Base-by-base conservation (phyloP, 2,888 invertebrate genomes). In the Pseudeuparius sepicola region DNA sequence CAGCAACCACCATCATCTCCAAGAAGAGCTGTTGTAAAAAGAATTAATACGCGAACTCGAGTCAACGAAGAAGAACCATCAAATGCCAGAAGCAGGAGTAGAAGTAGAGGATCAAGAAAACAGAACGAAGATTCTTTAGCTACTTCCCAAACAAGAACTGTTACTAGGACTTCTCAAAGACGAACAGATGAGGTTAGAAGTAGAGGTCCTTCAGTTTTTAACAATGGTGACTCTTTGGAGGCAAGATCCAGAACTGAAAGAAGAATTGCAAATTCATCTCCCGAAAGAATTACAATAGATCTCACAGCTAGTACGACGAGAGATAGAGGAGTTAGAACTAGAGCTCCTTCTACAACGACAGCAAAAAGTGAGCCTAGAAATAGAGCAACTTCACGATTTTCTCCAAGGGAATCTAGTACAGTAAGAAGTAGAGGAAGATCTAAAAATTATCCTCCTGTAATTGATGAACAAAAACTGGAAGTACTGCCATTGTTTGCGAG, bases 401-500 rank as follows among this genome's bases (percentile, higher is more conserved):
- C n/a, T n/a, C n/a, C n/a, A n/a, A n/a, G n/a, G n/a, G n/a, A n/a
- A 17, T 28, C 35, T n/a, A 32, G 20, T 10, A 17, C 25, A 24
- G 24, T 23, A 33, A 25, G 9, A 4, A 11, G 9, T 14, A 32
- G 40, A 30, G 27, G 33, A 10, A 25, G 39, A 32, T 48, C 53
- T 4, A 44, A 55, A 35, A 34, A 30, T 24, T 44, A 45, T 16
- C 51, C 54, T 7, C 50, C 49, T 15, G 37, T 50, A 24, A 48
- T 59, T 18, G 58, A 60, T 26, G 59, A 60, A 44, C 45, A 50
- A 18, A 59, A 61, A 45, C 37, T 61, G 14, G 61, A 61, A 50
- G 60, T 61, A 2, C 44, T 60, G 10, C 61, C 61, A 3, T 47
- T 61, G 29, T 60, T 61, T 37, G 61, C 59, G 49, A 48, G 46